Conservation (phyloP, 2,113 vertebrate species). For the Chionis minor region DNA sequence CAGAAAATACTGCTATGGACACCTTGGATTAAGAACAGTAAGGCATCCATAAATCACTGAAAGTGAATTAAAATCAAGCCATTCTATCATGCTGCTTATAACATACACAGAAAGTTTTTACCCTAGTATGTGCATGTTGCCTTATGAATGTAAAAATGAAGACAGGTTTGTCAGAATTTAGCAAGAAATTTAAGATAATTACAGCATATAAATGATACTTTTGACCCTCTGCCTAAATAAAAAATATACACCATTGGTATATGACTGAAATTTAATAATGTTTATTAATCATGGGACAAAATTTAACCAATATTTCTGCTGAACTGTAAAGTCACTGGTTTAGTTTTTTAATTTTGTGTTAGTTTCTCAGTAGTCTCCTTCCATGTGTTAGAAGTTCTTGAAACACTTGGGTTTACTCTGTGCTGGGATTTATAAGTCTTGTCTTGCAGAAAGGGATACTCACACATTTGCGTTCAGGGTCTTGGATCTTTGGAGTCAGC, state of each 20-base stretch:
- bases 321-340: background rate
- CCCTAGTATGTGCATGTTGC: background rate
- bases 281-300: background rate
- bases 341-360: background rate
- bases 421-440: background rate
- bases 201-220: background rate
- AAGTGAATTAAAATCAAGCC: background rate
- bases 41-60: background rate
- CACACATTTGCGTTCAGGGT: accelerated
- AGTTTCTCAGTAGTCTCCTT: background rate
- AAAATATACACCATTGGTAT: background rate
- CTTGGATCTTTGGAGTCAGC: background rate
- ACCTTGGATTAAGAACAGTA: background rate
- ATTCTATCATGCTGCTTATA: background rate
- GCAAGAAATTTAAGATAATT: background rate
- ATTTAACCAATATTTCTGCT: background rate
- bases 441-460: background rate
- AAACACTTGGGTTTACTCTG: background rate
- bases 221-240: background rate
- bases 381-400: background rate
- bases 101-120: background rate
- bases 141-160: background rate
- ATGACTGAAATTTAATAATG: background rate
- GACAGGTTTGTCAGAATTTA: background rate
- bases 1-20: background rate